Evolutionary conservation across 2,797 vertebrate genomes (phyloP), one percentile per base, ranked within the genome.

Genomic region (Microhierax caerulescens): DNA sequence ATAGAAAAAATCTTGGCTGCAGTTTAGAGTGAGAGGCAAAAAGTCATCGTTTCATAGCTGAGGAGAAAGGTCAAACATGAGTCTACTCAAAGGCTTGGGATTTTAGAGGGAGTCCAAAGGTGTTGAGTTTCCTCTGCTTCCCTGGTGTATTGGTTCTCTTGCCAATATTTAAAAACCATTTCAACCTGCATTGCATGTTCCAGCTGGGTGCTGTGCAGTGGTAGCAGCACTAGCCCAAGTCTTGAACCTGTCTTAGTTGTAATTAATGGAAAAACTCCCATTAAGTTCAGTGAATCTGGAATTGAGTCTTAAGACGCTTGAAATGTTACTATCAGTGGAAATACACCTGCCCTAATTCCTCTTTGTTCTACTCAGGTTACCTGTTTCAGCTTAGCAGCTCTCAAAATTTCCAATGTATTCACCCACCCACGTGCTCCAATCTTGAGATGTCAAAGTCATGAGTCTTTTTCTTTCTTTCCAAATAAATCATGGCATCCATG

Each of bases 371-470:
- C 79, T 78, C 43, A 32, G 81, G 90, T 95, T 85, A 70, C 91
- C 65, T 85, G 85, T 39, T 95, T 88, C 76, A 96, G 53, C 88
- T 96, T 67, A 88, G 59, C 74, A 79, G 51, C 76, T 85, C 80
- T 85, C 88, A 88, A 13, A 67, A 84, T 86, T 94, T 79, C 85
- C 77, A 77, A 13, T 76, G 25, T 53, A 53, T 95, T 87, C 86
- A 76, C 65, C 67, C 85, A 93, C 94, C 83, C 70, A 93, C 95
- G 24, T 41, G 57, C 50, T 82, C 69, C 88, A 25, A 88, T 93
- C 79, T 84, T 8, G 2, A 94, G 79, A 56, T 84, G 79, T 88
- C 83, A 69, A 39, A 92, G 79, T 78, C 89, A 93, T 45, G 89
- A 91, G 81, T 43, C 8, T 30, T 81, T 30, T 67, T 79, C 70